Percentiles rank a stretch among this genome's conserved stretches.
Evolutionary conservation across 35 echinoderm and acorn worm genomes (phyloP).

Genomic region (Nesometra sesokonis): DNA sequence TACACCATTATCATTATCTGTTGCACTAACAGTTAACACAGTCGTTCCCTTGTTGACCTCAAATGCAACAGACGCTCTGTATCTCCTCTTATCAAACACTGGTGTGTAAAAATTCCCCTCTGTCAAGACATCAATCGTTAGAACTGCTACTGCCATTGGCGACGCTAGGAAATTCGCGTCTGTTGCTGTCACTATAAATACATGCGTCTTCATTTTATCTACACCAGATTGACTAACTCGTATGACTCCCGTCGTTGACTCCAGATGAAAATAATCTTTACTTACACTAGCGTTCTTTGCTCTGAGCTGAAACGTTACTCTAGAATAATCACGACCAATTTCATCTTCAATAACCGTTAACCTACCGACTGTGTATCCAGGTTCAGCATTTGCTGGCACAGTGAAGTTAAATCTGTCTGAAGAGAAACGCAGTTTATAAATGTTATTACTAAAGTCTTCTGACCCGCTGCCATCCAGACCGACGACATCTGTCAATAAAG

Average conservation of each 20-base stretch:
- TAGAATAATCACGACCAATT: not conserved
- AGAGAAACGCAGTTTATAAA: not conserved
- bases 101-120: not conserved
- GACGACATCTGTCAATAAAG: not conserved
- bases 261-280: not conserved
- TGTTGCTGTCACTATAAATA: not conserved
- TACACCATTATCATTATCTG: constrained; percentile 52
- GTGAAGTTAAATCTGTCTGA: not conserved
- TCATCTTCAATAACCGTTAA: not conserved
- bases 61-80: not conserved
- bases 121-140: not conserved
- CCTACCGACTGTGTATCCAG: not conserved
- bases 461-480: not conserved
- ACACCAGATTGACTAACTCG: not conserved
- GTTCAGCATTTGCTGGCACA: not conserved
- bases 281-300: not conserved
- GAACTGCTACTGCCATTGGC: not conserved
- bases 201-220: not conserved
- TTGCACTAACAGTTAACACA: constrained; percentile 51
- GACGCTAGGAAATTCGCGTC: not conserved
- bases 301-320: not conserved
- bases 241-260: not conserved
- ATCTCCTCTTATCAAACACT: not conserved
- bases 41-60: not conserved
- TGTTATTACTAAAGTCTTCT: not conserved